phyloP scores from a whole-genome alignment of 2,113 vertebrate genomes.

The Anolis sagrei region DNA sequence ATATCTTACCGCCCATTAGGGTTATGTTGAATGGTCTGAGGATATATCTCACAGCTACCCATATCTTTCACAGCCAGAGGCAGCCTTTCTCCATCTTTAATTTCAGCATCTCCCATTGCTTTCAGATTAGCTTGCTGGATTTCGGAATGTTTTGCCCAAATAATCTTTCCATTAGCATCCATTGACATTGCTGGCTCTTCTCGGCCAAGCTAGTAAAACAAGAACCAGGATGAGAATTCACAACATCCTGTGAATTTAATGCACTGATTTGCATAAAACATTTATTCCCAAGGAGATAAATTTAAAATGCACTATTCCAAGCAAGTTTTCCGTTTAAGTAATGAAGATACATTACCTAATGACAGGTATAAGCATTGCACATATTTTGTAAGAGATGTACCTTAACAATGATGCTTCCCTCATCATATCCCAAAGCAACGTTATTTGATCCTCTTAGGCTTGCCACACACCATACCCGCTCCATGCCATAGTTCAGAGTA shows the following conservation, averaged over 20 bases:
- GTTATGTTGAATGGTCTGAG: slow-evolving; percentile 98
- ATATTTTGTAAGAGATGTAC: slow-evolving; percentile 69
- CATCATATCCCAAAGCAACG: slow-evolving; percentile 95
- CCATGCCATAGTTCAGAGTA: slow-evolving; percentile 98
- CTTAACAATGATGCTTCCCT: slow-evolving; percentile 99
- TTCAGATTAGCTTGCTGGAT: slow-evolving; percentile 98
- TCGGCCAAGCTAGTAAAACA: slow-evolving; percentile 86
- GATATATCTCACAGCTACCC: slow-evolving; percentile 99
- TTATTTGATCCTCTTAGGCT: slow-evolving; percentile 96
- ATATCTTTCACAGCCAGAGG: slow-evolving; percentile 98
- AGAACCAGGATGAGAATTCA: neutral
- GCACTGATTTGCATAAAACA: neutral
- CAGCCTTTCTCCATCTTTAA: slow-evolving; percentile 96
- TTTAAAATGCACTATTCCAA: neutral
- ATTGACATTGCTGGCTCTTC: slow-evolving; percentile 99
- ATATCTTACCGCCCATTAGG: slow-evolving; percentile 91
- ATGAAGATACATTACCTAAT: too few relatives aligned
- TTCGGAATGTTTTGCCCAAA: slow-evolving; percentile 98
- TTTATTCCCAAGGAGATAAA: neutral
- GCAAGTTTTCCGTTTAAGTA: too few relatives aligned
- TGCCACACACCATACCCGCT: slow-evolving; percentile 97
- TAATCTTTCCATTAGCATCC: slow-evolving; percentile 98
- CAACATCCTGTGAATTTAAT: neutral
- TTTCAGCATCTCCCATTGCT: slow-evolving; percentile 98
- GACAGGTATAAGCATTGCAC: neutral